Evolutionary conservation across 2,888 invertebrate genomes (phyloP).

Genomic region (Scaptomyza flava): DNA sequence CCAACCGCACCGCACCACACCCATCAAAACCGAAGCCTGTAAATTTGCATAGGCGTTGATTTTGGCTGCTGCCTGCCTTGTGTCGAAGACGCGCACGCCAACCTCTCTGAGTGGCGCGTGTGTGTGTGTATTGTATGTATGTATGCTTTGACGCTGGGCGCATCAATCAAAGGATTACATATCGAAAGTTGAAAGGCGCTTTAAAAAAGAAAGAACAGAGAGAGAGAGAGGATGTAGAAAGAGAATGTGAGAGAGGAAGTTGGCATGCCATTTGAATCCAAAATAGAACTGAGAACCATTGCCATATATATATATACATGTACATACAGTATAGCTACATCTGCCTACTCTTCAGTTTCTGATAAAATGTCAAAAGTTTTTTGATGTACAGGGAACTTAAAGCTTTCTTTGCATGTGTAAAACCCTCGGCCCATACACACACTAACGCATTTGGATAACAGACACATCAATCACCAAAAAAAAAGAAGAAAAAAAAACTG

Average conservation of each 20-base stretch:
- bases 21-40: conserved; percentile 25
- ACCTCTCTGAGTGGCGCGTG: conserved; percentile 25
- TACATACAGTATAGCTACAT: conserved; percentile 1
- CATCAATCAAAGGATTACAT: conserved; percentile 80
- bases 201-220: conserved; percentile 48
- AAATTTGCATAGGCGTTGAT: conserved; percentile 78
- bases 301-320: background rate
- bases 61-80: conserved; percentile 40
- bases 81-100: conserved; percentile 26
- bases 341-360: conserved; percentile 9
- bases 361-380: conserved; percentile 64
- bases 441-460: conserved; percentile 56
- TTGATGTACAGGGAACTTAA: conserved; percentile 60
- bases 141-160: conserved; percentile 57
- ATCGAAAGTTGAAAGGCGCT: conserved; percentile 75
- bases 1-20: background rate
- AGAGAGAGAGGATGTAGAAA: background rate
- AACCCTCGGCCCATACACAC: background rate
- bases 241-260: background rate
- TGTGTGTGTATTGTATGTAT: conserved; percentile 15
- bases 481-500: conserved; percentile 2
- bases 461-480: conserved; percentile 64
- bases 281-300: conserved; percentile 49
- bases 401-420: conserved; percentile 43
- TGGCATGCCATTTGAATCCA: conserved; percentile 73